These are phyloP conservation scores for Neomorphus geoffroyi DNA, from an alignment of 2,797 vertebrate species.

Conservation along the genomic window DNA sequence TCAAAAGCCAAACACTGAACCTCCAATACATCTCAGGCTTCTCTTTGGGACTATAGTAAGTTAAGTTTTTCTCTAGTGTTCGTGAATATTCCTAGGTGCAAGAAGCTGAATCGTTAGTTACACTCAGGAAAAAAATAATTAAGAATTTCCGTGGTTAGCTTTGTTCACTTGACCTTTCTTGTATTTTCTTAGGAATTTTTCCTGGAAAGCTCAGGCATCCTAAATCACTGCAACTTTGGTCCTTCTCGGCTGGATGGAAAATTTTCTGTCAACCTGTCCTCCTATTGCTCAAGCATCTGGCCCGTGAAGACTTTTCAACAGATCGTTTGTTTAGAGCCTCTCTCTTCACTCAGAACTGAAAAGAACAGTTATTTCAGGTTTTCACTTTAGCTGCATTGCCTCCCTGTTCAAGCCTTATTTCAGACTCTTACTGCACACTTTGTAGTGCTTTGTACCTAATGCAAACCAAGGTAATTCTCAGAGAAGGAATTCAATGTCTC, in stretches of 20 bases:
- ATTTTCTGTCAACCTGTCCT: not conserved
- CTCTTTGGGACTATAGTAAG: not conserved
- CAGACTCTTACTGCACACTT: not conserved
- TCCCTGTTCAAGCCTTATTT: not conserved
- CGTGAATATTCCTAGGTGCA: not conserved
- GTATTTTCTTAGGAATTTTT: slow-evolving; percentile 14
- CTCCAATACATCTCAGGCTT: not conserved
- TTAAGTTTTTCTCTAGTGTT: not conserved
- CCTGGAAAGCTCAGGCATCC: slow-evolving; percentile 10
- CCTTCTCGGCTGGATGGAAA: slow-evolving; percentile 20
- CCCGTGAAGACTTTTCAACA: not conserved
- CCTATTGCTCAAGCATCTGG: not conserved
- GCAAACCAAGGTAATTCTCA: not conserved
- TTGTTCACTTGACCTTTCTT: not conserved
- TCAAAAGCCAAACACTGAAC: not conserved
- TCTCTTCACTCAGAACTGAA: not conserved
- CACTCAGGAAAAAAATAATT: not conserved
- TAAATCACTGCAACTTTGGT: not conserved
- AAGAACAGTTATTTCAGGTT: not conserved
- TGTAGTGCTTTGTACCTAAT: not conserved
- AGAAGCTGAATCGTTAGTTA: not conserved
- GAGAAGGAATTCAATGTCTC: not conserved
- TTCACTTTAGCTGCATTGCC: not conserved
- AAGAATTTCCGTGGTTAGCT: not conserved
- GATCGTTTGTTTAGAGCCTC: not conserved